Conservation (phyloP, 1,140 invertebrate genomes). For the Neodiprion lecontei region DNA sequence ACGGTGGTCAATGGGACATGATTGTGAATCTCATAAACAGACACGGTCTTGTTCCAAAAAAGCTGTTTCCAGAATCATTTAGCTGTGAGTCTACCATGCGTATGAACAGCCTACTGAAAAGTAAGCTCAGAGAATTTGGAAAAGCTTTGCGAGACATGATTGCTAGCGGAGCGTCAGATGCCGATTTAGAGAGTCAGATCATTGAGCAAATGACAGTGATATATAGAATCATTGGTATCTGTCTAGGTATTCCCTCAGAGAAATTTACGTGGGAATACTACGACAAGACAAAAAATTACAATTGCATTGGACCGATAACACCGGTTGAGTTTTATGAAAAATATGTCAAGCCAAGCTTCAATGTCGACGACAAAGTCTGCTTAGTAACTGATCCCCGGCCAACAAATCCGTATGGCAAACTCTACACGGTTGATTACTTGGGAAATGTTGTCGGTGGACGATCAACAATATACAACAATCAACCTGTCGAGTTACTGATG, state of each 20-base stretch:
- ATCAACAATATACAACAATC: conserved; percentile 85
- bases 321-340: conserved; percentile 83
- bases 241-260: conserved; percentile 80
- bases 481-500: conserved; percentile 79
- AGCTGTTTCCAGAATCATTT: conserved; percentile 83
- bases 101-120: conserved; percentile 80
- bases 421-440: conserved; percentile 88
- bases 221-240: conserved; percentile 85
- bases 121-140: conserved; percentile 86
- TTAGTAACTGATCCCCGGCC: conserved; percentile 85
- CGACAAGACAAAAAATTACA: conserved; percentile 83
- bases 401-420: conserved; percentile 75
- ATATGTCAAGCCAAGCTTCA: conserved; percentile 79
- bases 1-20: conserved; percentile 95
- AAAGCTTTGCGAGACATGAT: conserved; percentile 73
- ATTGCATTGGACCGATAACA: conserved; percentile 77
- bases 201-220: conserved; percentile 75
- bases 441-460: conserved; percentile 84
- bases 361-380: conserved; percentile 87
- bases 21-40: conserved; percentile 85
- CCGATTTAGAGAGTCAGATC: conserved; percentile 66
- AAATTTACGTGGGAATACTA: conserved; percentile 88
- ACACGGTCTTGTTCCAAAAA: conserved; percentile 88
- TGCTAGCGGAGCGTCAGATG: conserved; percentile 62
- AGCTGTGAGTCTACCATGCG: conserved; percentile 75